Evolutionary conservation across 2,888 invertebrate species (phyloP).

Genomic region (Tenthredo notha): DNA sequence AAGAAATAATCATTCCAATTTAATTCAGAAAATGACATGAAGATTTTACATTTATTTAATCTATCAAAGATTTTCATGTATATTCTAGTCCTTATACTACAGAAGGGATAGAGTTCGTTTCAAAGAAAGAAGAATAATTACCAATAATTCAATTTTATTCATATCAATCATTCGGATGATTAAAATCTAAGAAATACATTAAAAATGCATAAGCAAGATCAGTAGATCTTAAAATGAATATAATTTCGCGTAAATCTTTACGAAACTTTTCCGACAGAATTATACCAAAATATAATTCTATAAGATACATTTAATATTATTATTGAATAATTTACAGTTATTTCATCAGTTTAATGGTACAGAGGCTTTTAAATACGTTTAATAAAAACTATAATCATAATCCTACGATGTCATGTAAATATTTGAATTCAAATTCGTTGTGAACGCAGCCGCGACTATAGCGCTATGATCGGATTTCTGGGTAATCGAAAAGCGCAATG

Average conservation of each 20-base stretch:
- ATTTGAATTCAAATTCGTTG: conserved; percentile 27
- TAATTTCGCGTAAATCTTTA: background rate
- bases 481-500: background rate
- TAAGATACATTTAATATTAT: background rate
- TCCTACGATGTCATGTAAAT: background rate
- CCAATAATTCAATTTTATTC: background rate
- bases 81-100: background rate
- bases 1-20: background rate
- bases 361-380: background rate
- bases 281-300: background rate
- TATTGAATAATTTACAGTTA: background rate
- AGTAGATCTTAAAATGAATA: background rate
- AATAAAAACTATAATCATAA: background rate
- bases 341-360: background rate
- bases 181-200: background rate
- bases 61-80: background rate
- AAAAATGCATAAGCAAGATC: background rate
- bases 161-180: background rate
- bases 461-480: background rate
- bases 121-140: too few relatives aligned
- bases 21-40: background rate
- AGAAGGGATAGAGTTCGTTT: too few relatives aligned
- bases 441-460: conserved; percentile 5
- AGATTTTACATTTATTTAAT: background rate
- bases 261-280: background rate